These are phyloP conservation scores for Silurus meridionalis DNA, from an alignment of 2,113 vertebrate genomes.

Conservation along the genomic window DNA sequence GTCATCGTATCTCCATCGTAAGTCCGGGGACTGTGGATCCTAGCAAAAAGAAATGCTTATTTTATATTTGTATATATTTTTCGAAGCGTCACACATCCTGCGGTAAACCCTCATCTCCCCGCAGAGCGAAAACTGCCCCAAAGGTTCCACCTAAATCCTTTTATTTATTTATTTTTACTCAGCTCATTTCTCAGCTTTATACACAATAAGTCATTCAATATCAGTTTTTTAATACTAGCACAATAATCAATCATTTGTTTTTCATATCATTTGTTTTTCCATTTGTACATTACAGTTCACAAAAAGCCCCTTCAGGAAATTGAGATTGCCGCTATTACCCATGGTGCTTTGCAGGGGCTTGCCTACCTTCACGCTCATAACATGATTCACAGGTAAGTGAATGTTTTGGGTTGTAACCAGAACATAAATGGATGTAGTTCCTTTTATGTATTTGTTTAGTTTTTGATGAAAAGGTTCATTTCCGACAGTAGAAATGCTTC, in stretches of 20 bases:
- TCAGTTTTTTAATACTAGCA: background rate
- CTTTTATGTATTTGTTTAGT: background rate
- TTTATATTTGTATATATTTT: background rate
- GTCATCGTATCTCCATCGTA: too few relatives aligned
- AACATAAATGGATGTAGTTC: background rate
- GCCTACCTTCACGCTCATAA: slow-evolving; percentile 92
- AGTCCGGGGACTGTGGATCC: too few relatives aligned
- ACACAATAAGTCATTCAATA: background rate
- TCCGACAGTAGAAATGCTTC: background rate
- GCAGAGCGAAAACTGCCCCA: background rate
- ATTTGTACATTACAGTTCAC: slow-evolving; percentile 74
- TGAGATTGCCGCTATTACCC: slow-evolving; percentile 91
- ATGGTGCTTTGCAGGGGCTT: slow-evolving; percentile 89
- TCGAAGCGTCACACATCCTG: background rate
- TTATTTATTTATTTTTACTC: too few relatives aligned
- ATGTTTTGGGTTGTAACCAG: too few relatives aligned
- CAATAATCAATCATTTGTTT: background rate
- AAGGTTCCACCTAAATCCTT: background rate
- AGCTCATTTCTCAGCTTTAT: background rate
- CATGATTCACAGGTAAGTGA: slow-evolving; percentile 87
- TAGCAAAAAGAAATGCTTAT: background rate
- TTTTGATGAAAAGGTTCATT: background rate
- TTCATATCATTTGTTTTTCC: background rate
- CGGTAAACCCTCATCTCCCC: background rate
- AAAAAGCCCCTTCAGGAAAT: slow-evolving; percentile 93